phyloP scores from a whole-genome alignment of 2,888 invertebrate genomes.

The Drosophila pegasa region DNA sequence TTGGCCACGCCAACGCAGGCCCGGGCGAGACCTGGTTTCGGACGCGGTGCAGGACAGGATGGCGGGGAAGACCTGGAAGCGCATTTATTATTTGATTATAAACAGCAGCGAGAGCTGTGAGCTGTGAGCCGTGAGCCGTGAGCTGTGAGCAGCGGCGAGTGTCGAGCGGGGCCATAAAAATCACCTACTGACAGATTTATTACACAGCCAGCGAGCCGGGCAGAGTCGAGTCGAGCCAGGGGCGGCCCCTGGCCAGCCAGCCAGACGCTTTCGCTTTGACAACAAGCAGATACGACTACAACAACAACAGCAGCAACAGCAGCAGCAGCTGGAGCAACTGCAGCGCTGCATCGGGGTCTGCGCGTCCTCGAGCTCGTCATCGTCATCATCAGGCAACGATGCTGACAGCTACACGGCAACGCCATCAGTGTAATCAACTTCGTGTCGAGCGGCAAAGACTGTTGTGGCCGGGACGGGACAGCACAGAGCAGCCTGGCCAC shows the following conservation, averaged over 20 bases:
- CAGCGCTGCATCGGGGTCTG: constrained; percentile 34
- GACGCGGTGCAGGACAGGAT: constrained; percentile 22
- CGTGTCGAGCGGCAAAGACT: constrained; percentile 56
- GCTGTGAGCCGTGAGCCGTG: constrained; percentile 43
- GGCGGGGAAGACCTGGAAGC: constrained; percentile 62
- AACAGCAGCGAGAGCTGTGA: constrained; percentile 61
- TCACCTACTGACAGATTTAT: constrained; percentile 84
- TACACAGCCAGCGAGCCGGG: constrained; percentile 69
- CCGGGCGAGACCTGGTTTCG: constrained; percentile 22
- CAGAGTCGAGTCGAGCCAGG: constrained; percentile 33
- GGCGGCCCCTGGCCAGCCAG: constrained; percentile 49
- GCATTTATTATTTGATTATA: constrained; percentile 79
- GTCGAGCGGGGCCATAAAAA: constrained; percentile 77
- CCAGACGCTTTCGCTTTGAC: constrained; percentile 59
- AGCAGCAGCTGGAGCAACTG: constrained; percentile 34
- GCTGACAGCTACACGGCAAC: constrained; percentile 81
- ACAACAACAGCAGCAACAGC: constrained; percentile 36
- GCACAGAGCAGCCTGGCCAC: constrained; percentile 11
- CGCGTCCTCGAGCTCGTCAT: constrained; percentile 71
- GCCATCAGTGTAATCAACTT: constrained; percentile 81
- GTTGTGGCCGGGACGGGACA: constrained; percentile 22
- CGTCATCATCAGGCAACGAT: constrained; percentile 78
- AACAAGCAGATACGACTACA: constrained; percentile 75
- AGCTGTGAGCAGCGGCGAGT: constrained; percentile 52
- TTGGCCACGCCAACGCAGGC: constrained; percentile 63